Conservation (phyloP, 2,888 invertebrate genomes). For the Cephonodes hylas region DNA sequence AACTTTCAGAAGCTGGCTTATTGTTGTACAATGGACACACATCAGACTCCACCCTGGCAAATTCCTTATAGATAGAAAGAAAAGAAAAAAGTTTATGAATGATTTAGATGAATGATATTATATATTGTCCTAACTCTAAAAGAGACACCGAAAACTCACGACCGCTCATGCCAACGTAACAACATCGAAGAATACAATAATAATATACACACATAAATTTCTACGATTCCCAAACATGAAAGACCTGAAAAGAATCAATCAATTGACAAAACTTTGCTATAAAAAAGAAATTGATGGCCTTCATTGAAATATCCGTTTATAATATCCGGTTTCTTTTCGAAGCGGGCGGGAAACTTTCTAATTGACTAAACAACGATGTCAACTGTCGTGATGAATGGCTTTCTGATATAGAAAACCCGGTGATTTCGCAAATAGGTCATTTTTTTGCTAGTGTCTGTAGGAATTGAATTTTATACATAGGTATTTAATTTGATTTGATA, state of each 20-base stretch:
- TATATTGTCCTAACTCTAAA: too few species aligned
- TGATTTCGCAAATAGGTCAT: neutral
- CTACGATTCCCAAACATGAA: neutral
- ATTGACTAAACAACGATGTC: slow-evolving; percentile 20
- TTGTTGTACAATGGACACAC: too few species aligned
- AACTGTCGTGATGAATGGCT: neutral
- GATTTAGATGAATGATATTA: too few species aligned
- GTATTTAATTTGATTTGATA: too few species aligned
- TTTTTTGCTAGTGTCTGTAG: neutral
- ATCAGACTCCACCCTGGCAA: too few species aligned
- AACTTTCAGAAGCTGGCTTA: too few species aligned
- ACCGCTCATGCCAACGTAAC: too few species aligned
- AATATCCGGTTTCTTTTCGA: slow-evolving; percentile 23
- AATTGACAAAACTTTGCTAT: slow-evolving; percentile 6
- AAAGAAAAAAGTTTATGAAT: too few species aligned
- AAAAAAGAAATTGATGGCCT: slow-evolving; percentile 24
- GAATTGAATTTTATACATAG: too few species aligned
- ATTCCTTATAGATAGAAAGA: too few species aligned
- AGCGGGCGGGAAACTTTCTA: slow-evolving; percentile 19
- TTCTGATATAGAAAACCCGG: neutral
- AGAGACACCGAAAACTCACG: too few species aligned
- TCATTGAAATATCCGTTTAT: slow-evolving; percentile 21
- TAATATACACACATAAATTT: neutral
- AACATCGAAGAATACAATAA: neutral
- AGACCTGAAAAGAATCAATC: neutral